A percentile compares a stretch with the other conserved stretches of the same genome.
Conservation (phyloP, 2,797 vertebrate species). For the Coccyzus lansbergi region DNA sequence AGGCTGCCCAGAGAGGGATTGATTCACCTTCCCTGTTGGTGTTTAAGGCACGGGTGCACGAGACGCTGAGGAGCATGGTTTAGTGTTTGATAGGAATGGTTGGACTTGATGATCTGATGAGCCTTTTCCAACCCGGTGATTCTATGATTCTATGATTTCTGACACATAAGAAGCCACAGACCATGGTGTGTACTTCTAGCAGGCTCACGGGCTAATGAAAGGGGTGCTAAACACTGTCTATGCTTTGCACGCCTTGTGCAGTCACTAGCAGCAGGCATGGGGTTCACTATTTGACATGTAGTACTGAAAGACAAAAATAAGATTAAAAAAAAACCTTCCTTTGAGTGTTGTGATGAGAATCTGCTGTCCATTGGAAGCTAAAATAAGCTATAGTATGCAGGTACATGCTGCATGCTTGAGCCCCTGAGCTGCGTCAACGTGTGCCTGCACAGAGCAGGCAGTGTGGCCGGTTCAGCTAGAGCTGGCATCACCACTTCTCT, state of each 20-base stretch:
- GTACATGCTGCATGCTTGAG: fast-evolving
- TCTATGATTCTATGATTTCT: too few species aligned
- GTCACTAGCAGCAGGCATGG: not conserved
- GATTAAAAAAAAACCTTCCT: not conserved
- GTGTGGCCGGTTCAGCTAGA: not conserved
- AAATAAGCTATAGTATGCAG: fast-evolving
- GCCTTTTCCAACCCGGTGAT: too few species aligned
- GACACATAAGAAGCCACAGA: not conserved
- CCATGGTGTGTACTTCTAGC: fast-evolving
- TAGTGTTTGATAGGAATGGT: too few species aligned
- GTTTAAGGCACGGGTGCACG: too few species aligned
- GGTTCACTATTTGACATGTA: not conserved
- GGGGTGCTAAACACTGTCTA: not conserved
- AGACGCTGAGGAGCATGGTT: too few species aligned
- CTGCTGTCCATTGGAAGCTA: not conserved
- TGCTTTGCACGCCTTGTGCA: not conserved
- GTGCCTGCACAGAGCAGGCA: not conserved
- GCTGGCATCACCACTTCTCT: not conserved
- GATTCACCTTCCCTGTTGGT: too few species aligned
- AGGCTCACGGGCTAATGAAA: not conserved
- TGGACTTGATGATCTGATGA: too few species aligned
- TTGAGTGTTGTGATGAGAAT: not conserved
- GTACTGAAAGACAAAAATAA: not conserved
- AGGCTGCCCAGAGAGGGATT: too few species aligned
- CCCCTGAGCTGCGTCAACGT: not conserved